Conservation (phyloP, 2,888 invertebrate genomes). For the Miltochrista miniata region DNA sequence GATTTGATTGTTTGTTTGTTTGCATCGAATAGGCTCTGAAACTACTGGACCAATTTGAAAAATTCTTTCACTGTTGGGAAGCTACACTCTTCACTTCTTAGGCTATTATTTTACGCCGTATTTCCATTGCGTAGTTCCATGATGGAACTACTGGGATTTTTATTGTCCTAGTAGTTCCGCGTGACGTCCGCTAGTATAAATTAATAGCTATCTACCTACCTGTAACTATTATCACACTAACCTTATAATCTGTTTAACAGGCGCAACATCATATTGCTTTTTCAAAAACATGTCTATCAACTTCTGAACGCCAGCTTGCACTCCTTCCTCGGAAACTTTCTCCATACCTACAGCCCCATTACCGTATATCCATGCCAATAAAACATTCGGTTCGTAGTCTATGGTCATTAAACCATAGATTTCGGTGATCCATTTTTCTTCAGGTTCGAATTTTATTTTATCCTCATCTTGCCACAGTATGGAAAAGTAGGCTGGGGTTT, state of each 20-base stretch:
- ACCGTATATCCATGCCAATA: conserved; percentile 87
- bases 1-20: too few species aligned
- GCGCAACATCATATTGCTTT: conserved; percentile 76
- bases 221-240: conserved; percentile 37
- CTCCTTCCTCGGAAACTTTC: conserved; percentile 72
- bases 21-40: too few species aligned
- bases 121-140: too few species aligned
- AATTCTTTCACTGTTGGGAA: too few species aligned
- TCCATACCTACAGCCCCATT: conserved; percentile 85
- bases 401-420: conserved; percentile 85
- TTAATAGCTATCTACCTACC: too few species aligned
- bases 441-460: conserved; percentile 66
- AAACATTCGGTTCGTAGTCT: conserved; percentile 83
- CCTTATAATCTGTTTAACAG: conserved; percentile 80
- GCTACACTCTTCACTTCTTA: too few species aligned
- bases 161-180: too few species aligned
- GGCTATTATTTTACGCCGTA: too few species aligned
- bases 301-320: conserved; percentile 80
- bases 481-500: conserved; percentile 70
- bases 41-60: too few species aligned
- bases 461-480: conserved; percentile 84
- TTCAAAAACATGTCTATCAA: conserved; percentile 81
- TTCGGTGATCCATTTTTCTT: conserved; percentile 84
- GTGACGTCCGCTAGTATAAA: too few species aligned
- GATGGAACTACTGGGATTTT: too few species aligned